phyloP scores from a whole-genome alignment of 2,113 vertebrate genomes.

The Seriola dumerili region DNA sequence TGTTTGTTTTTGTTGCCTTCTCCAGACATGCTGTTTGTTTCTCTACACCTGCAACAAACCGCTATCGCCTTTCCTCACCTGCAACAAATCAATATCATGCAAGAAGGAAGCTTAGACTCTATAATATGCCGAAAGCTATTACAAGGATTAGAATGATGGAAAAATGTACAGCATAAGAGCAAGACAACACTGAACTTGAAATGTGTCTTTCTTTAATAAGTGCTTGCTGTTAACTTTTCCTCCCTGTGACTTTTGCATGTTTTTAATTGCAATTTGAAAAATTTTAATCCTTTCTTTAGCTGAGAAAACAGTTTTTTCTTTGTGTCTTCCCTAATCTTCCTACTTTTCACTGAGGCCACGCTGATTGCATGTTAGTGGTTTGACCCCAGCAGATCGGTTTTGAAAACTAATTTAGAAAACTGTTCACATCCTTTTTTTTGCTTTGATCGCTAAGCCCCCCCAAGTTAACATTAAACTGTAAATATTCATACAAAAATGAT shows the following conservation, averaged over 20 bases:
- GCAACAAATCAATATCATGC: conserved; percentile 56
- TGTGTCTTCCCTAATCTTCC: conserved; percentile 50
- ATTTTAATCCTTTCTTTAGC: conserved; percentile 63
- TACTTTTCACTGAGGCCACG: conserved; percentile 45
- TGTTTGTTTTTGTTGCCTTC: conserved; percentile 30
- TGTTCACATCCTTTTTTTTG: conserved; percentile 11
- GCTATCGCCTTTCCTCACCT: conserved; percentile 39
- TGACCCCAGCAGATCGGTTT: conserved; percentile 60
- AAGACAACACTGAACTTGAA: conserved; percentile 28
- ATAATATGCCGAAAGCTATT: conserved; percentile 33
- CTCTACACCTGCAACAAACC: conserved; percentile 38
- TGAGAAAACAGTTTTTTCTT: conserved; percentile 51
- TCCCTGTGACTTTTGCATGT: conserved; percentile 35
- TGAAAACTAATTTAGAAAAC: conserved; percentile 49
- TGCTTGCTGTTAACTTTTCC: conserved; percentile 42
- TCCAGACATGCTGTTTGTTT: conserved; percentile 16
- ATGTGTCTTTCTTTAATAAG: conserved; percentile 51
- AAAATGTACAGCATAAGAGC: conserved; percentile 34
- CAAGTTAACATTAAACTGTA: conserved; percentile 25
- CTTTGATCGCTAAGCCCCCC: conserved; percentile 41
- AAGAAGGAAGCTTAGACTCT: conserved; percentile 45
- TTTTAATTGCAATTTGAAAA: conserved; percentile 66
- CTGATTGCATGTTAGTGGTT: conserved; percentile 62
- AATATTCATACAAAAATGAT: conserved; percentile 20
- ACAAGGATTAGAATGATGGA: conserved; percentile 59